A percentile compares a stretch with the other conserved stretches of the same genome.
Conservation (phyloP, 2,113 vertebrate genomes). For the Chlamydotis undulata region DNA sequence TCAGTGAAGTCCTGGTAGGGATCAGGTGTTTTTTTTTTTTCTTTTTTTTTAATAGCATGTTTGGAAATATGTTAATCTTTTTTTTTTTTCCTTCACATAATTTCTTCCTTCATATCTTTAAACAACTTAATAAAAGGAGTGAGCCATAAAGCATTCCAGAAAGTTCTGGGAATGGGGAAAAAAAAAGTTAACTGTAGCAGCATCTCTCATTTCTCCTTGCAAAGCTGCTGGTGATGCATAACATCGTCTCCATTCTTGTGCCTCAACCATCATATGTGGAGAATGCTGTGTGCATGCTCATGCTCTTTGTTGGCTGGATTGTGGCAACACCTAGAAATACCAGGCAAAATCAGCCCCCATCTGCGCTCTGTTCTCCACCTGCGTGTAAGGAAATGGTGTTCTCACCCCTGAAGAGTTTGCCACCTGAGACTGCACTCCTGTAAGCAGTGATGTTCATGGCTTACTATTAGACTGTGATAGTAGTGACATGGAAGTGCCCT, state of each 20-base stretch:
- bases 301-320: neutral
- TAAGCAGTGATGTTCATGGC: neutral
- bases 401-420: neutral
- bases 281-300: accelerated
- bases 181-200: neutral
- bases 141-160: neutral
- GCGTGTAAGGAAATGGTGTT: neutral
- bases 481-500: neutral
- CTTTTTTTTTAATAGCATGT: neutral
- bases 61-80: conserved; percentile 30
- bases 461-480: neutral
- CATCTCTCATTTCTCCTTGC: neutral
- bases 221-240: neutral
- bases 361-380: neutral
- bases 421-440: neutral
- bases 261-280: neutral
- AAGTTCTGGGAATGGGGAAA: neutral
- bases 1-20: conserved; percentile 34
- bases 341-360: neutral
- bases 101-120: neutral
- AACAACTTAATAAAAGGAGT: neutral
- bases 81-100: neutral
- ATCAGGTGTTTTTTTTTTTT: neutral
- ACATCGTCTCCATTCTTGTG: accelerated
- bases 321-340: neutral